These are phyloP conservation scores for Manis pentadactyla DNA, from an alignment of 2,797 vertebrate species.

Conservation along the genomic window DNA sequence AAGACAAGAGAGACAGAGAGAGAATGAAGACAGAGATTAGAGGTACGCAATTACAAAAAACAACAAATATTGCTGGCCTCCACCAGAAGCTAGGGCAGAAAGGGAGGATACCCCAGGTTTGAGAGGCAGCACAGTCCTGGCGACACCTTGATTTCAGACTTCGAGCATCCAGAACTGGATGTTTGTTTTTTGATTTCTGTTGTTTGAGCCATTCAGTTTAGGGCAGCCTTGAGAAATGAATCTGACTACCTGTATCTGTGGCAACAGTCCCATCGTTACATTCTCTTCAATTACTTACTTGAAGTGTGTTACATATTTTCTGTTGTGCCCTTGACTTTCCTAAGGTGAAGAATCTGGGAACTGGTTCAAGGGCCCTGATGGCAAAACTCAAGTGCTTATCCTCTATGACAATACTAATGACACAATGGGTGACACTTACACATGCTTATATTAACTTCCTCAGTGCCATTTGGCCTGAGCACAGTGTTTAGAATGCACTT, in stretches of 20 bases:
- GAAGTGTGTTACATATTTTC: neutral
- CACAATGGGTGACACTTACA: neutral
- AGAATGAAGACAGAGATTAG: neutral
- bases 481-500: neutral
- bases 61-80: neutral
- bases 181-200: neutral
- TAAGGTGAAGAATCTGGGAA: neutral
- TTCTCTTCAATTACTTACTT: neutral
- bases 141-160: neutral
- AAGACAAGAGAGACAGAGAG: neutral
- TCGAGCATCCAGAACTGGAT: neutral
- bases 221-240: neutral
- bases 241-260: neutral
- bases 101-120: neutral
- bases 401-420: neutral
- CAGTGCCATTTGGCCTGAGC: neutral
- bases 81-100: neutral
- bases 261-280: neutral
- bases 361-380: neutral
- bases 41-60: neutral
- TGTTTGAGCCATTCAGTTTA: neutral
- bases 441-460: neutral
- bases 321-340: neutral
- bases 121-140: neutral
- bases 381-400: neutral